Evolutionary conservation across 2,113 vertebrate genomes (phyloP), one percentile per base, ranked within the genome.

Genomic region (Corvus hawaiiensis): DNA sequence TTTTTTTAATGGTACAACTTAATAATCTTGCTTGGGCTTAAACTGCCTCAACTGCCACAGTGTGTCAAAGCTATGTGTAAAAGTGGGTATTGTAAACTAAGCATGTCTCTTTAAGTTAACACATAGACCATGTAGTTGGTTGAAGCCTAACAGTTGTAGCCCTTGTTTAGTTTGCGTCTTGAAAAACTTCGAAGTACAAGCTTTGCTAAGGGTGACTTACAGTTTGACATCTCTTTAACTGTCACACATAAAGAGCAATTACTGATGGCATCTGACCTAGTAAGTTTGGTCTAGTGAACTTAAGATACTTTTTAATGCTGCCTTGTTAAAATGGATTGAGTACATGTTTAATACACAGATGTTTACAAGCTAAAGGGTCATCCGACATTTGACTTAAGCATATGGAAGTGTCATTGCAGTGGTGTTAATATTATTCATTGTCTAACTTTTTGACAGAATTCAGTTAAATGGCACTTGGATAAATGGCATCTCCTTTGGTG

Each of bases 281-380:
- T 84, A 93, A 83, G 74, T 96, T 97, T 90, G 75, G 67, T 95
- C 94, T 97, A 77, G 77, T 86, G 72, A 95, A 93, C 54, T 88
- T 69, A 84, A 94, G 93, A 94, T 89, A 88, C 73, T 94, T 95
- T 91, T 51, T 74, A 96, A 72, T 88, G 83, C 76, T 96, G 96
- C 85, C 93, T 75, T 78, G 74, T 93, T 96, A 61, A 97, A 94
- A 93, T 90, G 27, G 46, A 89, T 90, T 84, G 78, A 93, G 69
- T 95, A 76, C 58, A 46, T 73, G 85, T 98, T 97, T 97, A 95
- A 72, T 97, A 87, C 89, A 89, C 87, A 95, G 84, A 89, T 97
- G 97, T 98, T 98, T 98, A 94, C 97, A 94, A 90, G 87, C 73
- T 66, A 10, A 94, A 94, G 75, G 95, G 83, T 97, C 94, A 93